These are phyloP conservation scores for Galendromus occidentalis DNA, from an alignment of 1,140 invertebrate genomes.

Conservation along the genomic window DNA sequence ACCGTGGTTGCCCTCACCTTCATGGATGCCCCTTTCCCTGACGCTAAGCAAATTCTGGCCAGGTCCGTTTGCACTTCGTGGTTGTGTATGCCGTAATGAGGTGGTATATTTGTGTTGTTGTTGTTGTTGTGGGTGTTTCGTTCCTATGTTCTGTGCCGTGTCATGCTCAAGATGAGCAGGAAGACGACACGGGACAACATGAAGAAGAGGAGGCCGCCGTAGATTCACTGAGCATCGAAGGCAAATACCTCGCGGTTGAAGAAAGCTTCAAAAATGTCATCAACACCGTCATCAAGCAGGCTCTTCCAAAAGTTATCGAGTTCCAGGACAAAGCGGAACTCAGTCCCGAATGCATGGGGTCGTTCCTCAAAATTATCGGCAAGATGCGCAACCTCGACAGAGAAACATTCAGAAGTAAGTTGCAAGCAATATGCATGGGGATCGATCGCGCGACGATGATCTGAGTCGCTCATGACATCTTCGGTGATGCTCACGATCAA, in stretches of 20 bases:
- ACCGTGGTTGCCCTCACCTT: too few relatives aligned
- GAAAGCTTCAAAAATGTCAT: conserved; percentile 3
- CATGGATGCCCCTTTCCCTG: too few relatives aligned
- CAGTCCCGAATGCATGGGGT: neutral
- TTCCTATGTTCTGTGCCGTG: too few relatives aligned
- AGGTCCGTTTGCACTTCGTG: too few relatives aligned
- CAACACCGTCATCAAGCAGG: neutral
- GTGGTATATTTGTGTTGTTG: too few relatives aligned
- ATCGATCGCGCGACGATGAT: too few relatives aligned
- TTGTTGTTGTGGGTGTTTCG: too few relatives aligned
- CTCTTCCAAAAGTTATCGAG: neutral
- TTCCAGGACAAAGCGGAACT: neutral
- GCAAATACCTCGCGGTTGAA: neutral
- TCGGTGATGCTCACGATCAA: too few relatives aligned
- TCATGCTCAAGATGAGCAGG: neutral
- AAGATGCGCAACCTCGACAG: neutral
- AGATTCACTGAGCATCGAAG: neutral
- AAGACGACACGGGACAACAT: neutral
- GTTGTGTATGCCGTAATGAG: too few relatives aligned
- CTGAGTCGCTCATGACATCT: too few relatives aligned
- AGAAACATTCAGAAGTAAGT: neutral
- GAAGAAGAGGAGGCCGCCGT: neutral
- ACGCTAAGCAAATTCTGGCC: too few relatives aligned
- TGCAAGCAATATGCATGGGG: too few relatives aligned
- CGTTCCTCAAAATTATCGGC: neutral